phyloP scores from a whole-genome alignment of 2,113 vertebrate genomes.

The Anhinga anhinga region DNA sequence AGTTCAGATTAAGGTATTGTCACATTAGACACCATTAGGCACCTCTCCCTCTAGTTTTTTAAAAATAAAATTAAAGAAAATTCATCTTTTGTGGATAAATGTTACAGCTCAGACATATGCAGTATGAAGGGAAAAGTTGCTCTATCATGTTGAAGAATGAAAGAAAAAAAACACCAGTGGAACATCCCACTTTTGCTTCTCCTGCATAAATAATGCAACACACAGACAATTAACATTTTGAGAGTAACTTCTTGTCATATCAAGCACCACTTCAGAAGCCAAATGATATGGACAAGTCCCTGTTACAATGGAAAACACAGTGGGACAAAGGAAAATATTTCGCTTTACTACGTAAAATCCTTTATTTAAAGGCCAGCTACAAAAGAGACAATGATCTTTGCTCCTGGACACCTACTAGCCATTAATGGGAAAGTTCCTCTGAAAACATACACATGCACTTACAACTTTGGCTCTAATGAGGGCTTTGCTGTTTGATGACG shows the following conservation, averaged over 20 bases:
- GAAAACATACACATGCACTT: slow-evolving; percentile 51
- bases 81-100: neutral
- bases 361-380: slow-evolving; percentile 20
- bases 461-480: slow-evolving; percentile 43
- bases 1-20: neutral
- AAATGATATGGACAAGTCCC: neutral
- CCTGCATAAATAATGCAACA: neutral
- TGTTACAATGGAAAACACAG: slow-evolving; percentile 18
- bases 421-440: slow-evolving; percentile 48
- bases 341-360: neutral
- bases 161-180: neutral
- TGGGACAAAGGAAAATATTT: slow-evolving; percentile 35
- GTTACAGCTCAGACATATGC: neutral
- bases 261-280: slow-evolving; percentile 15
- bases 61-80: neutral
- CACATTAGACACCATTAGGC: neutral
- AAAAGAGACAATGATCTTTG: slow-evolving; percentile 49
- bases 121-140: neutral
- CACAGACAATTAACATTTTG: slow-evolving; percentile 5
- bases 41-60: neutral
- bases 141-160: neutral
- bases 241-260: neutral
- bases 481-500: slow-evolving; percentile 59
- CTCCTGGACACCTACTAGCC: slow-evolving; percentile 45
- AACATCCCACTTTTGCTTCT: neutral